Percentiles rank a stretch among this genome's conserved stretches.
These are phyloP conservation scores for Siderastrea siderea DNA, from an alignment of 92 coral and sea anemone species.

Conservation along the genomic window DNA sequence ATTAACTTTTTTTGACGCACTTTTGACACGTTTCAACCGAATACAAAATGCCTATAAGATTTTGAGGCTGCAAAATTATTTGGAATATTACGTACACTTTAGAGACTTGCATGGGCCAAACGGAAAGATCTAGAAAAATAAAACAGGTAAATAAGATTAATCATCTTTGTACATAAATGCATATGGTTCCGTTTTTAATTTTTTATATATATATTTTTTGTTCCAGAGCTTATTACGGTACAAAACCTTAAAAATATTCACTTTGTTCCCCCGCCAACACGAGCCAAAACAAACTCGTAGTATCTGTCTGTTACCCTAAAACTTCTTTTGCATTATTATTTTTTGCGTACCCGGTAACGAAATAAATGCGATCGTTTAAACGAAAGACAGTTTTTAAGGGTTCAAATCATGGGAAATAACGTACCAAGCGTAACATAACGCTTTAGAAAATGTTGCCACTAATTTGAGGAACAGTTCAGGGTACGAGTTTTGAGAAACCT, in stretches of 20 bases:
- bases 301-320: too few relatives aligned
- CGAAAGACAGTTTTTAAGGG: too few relatives aligned
- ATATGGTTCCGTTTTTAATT: not conserved
- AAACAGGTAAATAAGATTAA: not conserved
- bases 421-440: not conserved
- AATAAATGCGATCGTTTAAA: too few relatives aligned
- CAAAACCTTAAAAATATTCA: not conserved
- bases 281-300: not conserved
- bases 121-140: not conserved
- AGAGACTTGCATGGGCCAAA: not conserved
- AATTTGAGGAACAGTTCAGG: not conserved
- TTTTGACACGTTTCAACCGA: not conserved
- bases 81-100: not conserved
- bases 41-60: not conserved
- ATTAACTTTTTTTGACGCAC: not conserved
- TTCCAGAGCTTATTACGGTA: not conserved
- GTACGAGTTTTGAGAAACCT: not conserved
- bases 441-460: not conserved
- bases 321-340: too few relatives aligned
- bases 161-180: not conserved
- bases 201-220: not conserved
- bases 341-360: not conserved
- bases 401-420: too few relatives aligned
- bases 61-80: not conserved
- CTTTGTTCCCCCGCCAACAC: not conserved